Percentiles rank a stretch among this genome's conserved stretches.
phyloP scores from a whole-genome alignment of 2,888 invertebrate species.

The Drosophila tripunctata region DNA sequence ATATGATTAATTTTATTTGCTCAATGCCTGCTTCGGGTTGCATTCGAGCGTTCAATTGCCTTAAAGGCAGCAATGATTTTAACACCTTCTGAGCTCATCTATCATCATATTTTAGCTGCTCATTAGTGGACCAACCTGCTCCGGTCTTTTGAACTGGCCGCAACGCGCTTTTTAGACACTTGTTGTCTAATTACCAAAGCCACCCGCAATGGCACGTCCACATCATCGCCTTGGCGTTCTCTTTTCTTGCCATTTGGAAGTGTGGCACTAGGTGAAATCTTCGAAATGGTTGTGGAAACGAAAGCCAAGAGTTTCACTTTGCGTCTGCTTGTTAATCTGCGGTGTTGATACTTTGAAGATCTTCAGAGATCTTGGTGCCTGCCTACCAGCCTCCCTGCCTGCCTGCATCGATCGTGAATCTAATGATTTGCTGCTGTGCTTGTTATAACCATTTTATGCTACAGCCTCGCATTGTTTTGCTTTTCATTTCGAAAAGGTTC shows the following conservation, averaged over 20 bases:
- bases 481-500: constrained; percentile 33
- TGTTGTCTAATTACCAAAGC: constrained; percentile 77
- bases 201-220: constrained; percentile 74
- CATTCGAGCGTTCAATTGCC: constrained; percentile 64
- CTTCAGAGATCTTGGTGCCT: constrained; percentile 5
- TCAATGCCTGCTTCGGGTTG: constrained; percentile 31
- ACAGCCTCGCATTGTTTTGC: constrained; percentile 20
- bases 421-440: constrained; percentile 63
- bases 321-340: constrained; percentile 70
- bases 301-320: constrained; percentile 76
- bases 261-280: constrained; percentile 76
- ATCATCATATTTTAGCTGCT: constrained; percentile 38
- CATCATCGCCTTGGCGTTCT: constrained; percentile 30
- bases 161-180: constrained; percentile 58
- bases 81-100: constrained; percentile 53
- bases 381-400: too few species aligned
- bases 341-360: constrained; percentile 64
- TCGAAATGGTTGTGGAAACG: constrained; percentile 35
- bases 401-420: constrained; percentile 54
- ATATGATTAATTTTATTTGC: constrained; percentile 76
- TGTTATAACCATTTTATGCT: constrained; percentile 34
- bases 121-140: constrained; percentile 59
- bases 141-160: constrained; percentile 64
- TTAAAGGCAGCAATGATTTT: constrained; percentile 69
- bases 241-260: constrained; percentile 48